Evolutionary conservation across 1,140 invertebrate species (phyloP).

Genomic region (Dreissena rostriformis): DNA sequence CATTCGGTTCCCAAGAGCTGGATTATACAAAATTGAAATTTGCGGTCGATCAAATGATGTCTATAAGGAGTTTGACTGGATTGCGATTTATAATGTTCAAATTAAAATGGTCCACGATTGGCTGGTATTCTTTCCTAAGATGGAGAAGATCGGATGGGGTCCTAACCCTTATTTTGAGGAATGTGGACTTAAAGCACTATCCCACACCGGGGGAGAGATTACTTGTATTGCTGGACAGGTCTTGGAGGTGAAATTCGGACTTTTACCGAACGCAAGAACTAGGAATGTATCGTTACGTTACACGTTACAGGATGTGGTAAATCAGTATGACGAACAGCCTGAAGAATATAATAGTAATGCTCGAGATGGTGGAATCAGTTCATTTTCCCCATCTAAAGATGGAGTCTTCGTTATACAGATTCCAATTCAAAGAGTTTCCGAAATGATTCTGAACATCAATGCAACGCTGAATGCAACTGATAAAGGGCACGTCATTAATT

Average conservation of each 20-base stretch:
- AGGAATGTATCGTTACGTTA: slow-evolving; percentile 12
- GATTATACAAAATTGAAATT: slow-evolving; percentile 33
- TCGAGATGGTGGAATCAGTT: neutral
- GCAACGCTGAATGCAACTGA: slow-evolving; percentile 14
- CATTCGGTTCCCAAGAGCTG: slow-evolving; percentile 14
- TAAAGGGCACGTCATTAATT: neutral
- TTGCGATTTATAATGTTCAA: slow-evolving; percentile 31
- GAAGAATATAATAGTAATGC: neutral
- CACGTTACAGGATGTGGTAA: neutral
- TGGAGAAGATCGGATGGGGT: slow-evolving; percentile 18
- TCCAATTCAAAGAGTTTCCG: neutral
- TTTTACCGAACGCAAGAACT: slow-evolving; percentile 3
- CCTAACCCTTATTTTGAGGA: slow-evolving; percentile 25
- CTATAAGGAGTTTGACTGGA: slow-evolving; percentile 9
- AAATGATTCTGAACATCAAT: neutral
- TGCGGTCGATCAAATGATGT: neutral
- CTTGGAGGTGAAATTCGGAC: slow-evolving; percentile 5
- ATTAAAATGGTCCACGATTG: slow-evolving; percentile 19
- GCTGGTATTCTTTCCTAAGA: slow-evolving; percentile 24
- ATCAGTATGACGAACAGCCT: neutral
- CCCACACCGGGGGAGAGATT: slow-evolving; percentile 1
- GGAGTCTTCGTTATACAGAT: neutral
- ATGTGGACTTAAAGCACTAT: slow-evolving; percentile 28
- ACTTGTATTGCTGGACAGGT: slow-evolving; percentile 8
- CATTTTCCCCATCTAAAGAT: neutral